These are phyloP conservation scores for Ophioninae sp. DNA, from an alignment of 2,888 invertebrate species.

Conservation along the genomic window DNA sequence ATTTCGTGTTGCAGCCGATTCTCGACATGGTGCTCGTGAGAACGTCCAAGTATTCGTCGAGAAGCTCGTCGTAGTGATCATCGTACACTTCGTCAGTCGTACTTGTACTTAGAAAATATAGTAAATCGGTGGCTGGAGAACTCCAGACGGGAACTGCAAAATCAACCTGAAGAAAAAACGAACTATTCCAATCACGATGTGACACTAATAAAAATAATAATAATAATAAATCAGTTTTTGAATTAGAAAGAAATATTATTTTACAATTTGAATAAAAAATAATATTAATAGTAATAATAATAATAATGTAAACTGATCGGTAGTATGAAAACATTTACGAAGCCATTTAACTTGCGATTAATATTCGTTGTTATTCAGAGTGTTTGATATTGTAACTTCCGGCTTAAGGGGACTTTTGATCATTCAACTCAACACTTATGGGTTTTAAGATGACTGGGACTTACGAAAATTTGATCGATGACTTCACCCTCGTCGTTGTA, in stretches of 20 bases:
- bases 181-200: neutral
- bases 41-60: conserved; percentile 69
- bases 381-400: too few species aligned
- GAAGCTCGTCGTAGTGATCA: conserved; percentile 61
- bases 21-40: conserved; percentile 69
- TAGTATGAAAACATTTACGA: too few species aligned
- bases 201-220: too few species aligned
- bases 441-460: conserved; percentile 43
- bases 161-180: conserved; percentile 78
- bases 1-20: conserved; percentile 67
- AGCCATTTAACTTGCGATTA: too few species aligned
- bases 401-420: too few species aligned
- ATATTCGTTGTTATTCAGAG: too few species aligned
- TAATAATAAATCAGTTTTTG: too few species aligned
- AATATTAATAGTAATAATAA: too few species aligned
- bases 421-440: too few species aligned
- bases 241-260: too few species aligned
- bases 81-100: conserved; percentile 62
- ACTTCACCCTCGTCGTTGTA: conserved; percentile 72
- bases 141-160: conserved; percentile 80
- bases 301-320: too few species aligned
- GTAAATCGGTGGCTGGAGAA: conserved; percentile 81
- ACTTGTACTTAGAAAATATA: conserved; percentile 80
- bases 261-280: too few species aligned
- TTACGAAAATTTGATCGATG: conserved; percentile 73